A percentile compares a stretch with the other conserved stretches of the same genome.
Evolutionary conservation across 2,888 invertebrate genomes (phyloP).

Genomic region (Nasonovia ribisnigri): DNA sequence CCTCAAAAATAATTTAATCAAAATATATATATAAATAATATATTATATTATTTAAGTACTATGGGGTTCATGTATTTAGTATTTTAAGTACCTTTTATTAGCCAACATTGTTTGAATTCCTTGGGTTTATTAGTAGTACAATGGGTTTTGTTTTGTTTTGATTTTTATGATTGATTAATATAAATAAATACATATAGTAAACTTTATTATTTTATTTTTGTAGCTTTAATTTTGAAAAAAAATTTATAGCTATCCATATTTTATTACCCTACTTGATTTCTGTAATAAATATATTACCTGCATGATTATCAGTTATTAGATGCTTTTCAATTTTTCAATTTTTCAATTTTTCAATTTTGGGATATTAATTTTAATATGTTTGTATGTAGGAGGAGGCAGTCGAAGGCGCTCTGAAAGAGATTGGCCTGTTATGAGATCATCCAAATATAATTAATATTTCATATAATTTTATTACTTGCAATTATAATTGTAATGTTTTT

Average conservation of each 20-base stretch:
- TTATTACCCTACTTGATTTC: slow-evolving; percentile 40
- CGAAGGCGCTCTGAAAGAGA: slow-evolving; percentile 92
- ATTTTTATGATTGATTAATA: slow-evolving; percentile 46
- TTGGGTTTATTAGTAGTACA: slow-evolving; percentile 44
- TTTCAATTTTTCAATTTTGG: slow-evolving; percentile 58
- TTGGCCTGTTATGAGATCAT: slow-evolving; percentile 80
- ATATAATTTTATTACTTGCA: slow-evolving; percentile 45
- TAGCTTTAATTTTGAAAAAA: slow-evolving; percentile 29
- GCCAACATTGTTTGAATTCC: slow-evolving; percentile 61
- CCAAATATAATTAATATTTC: slow-evolving; percentile 54
- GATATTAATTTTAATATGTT: slow-evolving; percentile 66
- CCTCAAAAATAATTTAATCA: slow-evolving; percentile 35
- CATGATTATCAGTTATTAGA: slow-evolving; percentile 52
- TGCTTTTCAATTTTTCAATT: slow-evolving; percentile 18
- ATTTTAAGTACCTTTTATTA: slow-evolving; percentile 53
- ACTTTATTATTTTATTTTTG: slow-evolving; percentile 45
- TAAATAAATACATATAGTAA: slow-evolving; percentile 44
- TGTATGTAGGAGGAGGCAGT: slow-evolving; percentile 87
- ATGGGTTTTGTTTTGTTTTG: slow-evolving; percentile 52
- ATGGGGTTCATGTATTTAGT: slow-evolving; percentile 52
- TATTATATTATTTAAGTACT: background rate
- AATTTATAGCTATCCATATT: slow-evolving; percentile 28
- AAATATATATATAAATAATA: slow-evolving; percentile 37
- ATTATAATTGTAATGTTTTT: slow-evolving; percentile 55
- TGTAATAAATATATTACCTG: slow-evolving; percentile 39